Evolutionary conservation across 2,797 vertebrate genomes (phyloP).

Genomic region (Sebastes hubbsi): DNA sequence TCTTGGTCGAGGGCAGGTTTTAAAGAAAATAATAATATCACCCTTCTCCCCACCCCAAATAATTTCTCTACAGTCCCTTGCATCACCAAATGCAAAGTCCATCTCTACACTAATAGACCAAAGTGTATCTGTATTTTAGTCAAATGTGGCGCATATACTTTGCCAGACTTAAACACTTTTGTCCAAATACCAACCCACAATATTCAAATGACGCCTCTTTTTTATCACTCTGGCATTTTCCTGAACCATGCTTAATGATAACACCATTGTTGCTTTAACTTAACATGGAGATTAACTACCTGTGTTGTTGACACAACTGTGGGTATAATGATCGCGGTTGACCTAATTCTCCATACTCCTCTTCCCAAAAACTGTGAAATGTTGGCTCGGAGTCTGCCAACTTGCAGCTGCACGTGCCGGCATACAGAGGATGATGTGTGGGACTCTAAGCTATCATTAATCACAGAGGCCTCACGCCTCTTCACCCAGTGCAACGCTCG

Average conservation of each 20-base stretch:
- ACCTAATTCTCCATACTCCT: constrained; percentile 49
- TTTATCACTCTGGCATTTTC: constrained; percentile 78
- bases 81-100: not conserved
- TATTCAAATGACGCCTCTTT: constrained; percentile 75
- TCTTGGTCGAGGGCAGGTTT: not conserved
- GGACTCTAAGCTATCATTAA: constrained; percentile 64
- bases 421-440: constrained; percentile 62
- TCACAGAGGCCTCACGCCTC: constrained; percentile 62
- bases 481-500: constrained; percentile 43
- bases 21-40: not conserved
- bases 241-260: constrained; percentile 60
- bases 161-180: constrained; percentile 52
- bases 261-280: constrained; percentile 61
- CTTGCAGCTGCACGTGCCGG: constrained; percentile 59
- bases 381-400: constrained; percentile 39
- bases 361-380: constrained; percentile 41
- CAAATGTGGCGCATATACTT: constrained; percentile 64
- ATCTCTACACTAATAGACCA: not conserved
- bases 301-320: constrained; percentile 50
- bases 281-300: constrained; percentile 59
- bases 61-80: not conserved
- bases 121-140: constrained; percentile 51
- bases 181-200: constrained; percentile 63
- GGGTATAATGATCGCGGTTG: constrained; percentile 30
- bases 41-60: not conserved